phyloP scores from a whole-genome alignment of 1,140 invertebrate genomes.

The Papilio dardanus region DNA sequence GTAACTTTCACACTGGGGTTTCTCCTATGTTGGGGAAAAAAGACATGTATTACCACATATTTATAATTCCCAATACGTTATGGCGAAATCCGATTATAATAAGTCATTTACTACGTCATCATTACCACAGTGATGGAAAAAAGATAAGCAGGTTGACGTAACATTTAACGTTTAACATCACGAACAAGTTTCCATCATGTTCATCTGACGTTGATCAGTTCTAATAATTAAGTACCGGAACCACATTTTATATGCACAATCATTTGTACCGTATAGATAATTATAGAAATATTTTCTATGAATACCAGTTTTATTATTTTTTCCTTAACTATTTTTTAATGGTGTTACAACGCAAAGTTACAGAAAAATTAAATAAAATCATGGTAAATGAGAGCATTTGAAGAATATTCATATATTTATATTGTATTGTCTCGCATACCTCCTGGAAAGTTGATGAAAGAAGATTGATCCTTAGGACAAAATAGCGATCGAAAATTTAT shows the following conservation, averaged over 20 bases:
- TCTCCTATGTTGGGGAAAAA: background rate
- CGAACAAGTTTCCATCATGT: background rate
- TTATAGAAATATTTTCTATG: too few species aligned
- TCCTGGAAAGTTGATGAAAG: background rate
- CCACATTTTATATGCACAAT: background rate
- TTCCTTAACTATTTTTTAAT: too few species aligned
- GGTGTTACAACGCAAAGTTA: too few species aligned
- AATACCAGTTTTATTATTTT: too few species aligned
- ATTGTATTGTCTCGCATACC: background rate
- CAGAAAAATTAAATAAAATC: background rate
- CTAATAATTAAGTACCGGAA: background rate
- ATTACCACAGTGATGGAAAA: background rate
- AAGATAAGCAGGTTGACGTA: background rate
- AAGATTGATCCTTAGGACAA: background rate
- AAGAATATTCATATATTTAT: background rate
- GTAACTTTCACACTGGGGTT: too few species aligned
- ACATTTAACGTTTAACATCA: background rate
- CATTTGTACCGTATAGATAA: background rate
- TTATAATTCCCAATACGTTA: background rate
- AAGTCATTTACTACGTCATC: background rate
- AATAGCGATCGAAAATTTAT: background rate
- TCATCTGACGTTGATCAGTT: background rate
- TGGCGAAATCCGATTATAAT: background rate
- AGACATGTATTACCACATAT: background rate
- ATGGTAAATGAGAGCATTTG: background rate